A percentile compares a stretch with the other conserved stretches of the same genome.
phyloP scores from a whole-genome alignment of 2,113 vertebrate genomes.

The Ptilonorhynchus violaceus region DNA sequence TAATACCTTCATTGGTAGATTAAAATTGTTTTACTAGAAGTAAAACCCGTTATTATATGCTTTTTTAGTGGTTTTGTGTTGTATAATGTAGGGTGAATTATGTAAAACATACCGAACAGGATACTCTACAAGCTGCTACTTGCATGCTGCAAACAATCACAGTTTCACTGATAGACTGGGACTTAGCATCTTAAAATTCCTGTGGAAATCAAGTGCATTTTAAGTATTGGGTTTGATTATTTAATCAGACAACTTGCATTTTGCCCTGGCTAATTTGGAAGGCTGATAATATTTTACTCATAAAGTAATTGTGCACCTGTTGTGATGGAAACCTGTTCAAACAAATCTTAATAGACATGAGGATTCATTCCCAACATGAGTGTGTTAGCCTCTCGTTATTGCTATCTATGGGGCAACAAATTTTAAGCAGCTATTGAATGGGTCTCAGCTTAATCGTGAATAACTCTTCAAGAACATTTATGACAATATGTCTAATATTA shows the following conservation, averaged over 20 bases:
- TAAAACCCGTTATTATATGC: constrained; percentile 51
- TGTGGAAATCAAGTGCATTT: constrained; percentile 80
- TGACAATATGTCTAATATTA: not conserved
- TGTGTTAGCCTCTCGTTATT: constrained; percentile 50
- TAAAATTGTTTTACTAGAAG: constrained; percentile 55
- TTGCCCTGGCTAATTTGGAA: constrained; percentile 82
- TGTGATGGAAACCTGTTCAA: constrained; percentile 78
- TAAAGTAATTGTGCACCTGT: constrained; percentile 85
- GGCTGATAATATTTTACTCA: constrained; percentile 84
- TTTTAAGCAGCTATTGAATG: constrained; percentile 20
- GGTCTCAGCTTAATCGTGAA: not conserved
- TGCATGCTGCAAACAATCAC: constrained; percentile 70
- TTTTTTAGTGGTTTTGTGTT: constrained; percentile 48
- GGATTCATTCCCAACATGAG: constrained; percentile 54
- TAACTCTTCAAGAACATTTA: not conserved
- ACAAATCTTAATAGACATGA: constrained; percentile 76
- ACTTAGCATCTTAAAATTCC: constrained; percentile 77
- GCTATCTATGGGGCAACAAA: constrained; percentile 30
- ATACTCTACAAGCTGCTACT: constrained; percentile 61
- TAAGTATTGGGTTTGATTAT: constrained; percentile 82
- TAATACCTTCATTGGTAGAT: constrained; percentile 45
- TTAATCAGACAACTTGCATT: constrained; percentile 83
- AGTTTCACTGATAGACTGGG: constrained; percentile 65
- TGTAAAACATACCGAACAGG: constrained; percentile 56
- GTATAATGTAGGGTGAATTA: constrained; percentile 63